A percentile compares a stretch with the other conserved stretches of the same genome.
Evolutionary conservation across 2,797 vertebrate species (phyloP).

Genomic region (Clamator glandarius): DNA sequence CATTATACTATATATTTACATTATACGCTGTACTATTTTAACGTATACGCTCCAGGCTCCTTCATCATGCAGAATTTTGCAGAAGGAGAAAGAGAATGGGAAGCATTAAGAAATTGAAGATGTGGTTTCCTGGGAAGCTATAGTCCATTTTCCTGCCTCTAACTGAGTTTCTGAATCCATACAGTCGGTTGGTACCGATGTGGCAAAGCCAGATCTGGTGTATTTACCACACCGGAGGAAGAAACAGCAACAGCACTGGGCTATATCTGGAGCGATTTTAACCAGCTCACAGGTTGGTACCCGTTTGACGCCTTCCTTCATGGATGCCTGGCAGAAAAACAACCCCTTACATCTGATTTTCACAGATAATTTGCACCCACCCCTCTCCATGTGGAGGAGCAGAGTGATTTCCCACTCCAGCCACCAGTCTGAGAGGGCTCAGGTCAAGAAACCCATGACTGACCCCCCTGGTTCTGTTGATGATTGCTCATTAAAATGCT

Average conservation of each 20-base stretch:
- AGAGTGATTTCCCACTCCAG: not conserved
- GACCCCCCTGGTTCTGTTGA: rapidly evolving
- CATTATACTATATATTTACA: too few relatives aligned
- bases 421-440: not conserved
- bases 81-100: not conserved
- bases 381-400: not conserved
- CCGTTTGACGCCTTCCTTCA: not conserved
- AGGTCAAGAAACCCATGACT: not conserved
- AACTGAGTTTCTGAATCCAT: rapidly evolving
- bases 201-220: not conserved
- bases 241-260: not conserved
- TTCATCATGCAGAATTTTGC: not conserved
- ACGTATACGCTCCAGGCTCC: not conserved
- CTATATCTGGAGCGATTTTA: not conserved
- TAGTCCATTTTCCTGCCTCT: rapidly evolving
- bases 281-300: not conserved
- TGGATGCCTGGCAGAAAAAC: not conserved
- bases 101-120: rapidly evolving
- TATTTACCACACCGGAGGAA: not conserved
- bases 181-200: rapidly evolving
- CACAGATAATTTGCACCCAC: not conserved
- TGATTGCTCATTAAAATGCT: not conserved
- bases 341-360: rapidly evolving
- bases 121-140: not conserved
- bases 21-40: too few relatives aligned